Evolutionary conservation across 2,113 vertebrate genomes (phyloP).

Genomic region (Phylloscopus trochiloides): DNA sequence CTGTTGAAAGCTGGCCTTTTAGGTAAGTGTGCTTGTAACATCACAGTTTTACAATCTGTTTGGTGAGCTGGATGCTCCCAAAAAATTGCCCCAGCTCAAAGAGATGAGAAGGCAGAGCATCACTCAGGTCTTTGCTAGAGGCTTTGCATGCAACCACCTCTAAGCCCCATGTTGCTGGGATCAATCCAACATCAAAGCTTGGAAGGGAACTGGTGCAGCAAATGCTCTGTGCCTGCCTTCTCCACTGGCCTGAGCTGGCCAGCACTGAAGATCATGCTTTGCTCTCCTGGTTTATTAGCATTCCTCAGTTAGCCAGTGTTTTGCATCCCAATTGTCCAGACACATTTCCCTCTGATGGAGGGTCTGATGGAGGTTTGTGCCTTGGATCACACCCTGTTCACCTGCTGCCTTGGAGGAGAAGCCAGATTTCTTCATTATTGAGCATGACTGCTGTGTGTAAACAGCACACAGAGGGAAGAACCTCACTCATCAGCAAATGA

Average conservation of each 20-base stretch:
- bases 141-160: background rate
- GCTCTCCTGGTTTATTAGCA: background rate
- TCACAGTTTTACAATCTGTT: background rate
- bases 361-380: background rate
- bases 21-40: background rate
- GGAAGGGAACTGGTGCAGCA: background rate
- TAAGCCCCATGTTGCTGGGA: background rate
- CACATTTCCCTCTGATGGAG: background rate
- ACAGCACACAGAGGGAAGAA: slow-evolving; percentile 29
- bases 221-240: background rate
- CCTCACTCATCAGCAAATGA: background rate
- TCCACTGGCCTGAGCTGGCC: background rate
- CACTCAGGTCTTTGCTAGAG: rapidly evolving
- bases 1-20: background rate
- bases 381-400: background rate
- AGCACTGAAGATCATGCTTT: background rate
- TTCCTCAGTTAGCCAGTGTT: background rate
- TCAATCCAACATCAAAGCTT: background rate
- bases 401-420: background rate
- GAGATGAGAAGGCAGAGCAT: background rate
- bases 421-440: background rate
- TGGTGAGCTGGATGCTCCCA: background rate
- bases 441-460: slow-evolving; percentile 10
- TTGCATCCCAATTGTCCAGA: background rate
- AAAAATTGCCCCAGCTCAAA: background rate